Evolutionary conservation across 1,140 invertebrate species (phyloP), one percentile per base, ranked within the genome.

Genomic region (Trichonephila clavipes): DNA sequence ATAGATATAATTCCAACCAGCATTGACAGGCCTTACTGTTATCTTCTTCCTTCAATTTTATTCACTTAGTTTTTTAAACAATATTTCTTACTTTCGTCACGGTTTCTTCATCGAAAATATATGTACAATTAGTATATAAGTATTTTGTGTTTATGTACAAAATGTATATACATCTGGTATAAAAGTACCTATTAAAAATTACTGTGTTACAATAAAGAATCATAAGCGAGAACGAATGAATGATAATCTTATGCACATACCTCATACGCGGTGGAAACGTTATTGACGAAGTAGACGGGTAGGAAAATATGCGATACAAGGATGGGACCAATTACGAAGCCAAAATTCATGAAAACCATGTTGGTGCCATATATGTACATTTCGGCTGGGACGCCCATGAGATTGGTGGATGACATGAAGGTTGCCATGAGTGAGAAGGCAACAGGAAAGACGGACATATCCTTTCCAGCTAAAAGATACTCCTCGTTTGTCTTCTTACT

Each of bases 251-350:
- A 12, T 18, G 58, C 85, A 97, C 34, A 40, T 96, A 98, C 96
- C 97, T 99, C 98, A 95, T 98, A 99, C 82, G 97, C 98, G 16
- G 98, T 98, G 69, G 98, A 98, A 64, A 99, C 96, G 94, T 98
- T 96, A n/a, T 99, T 96, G 94, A 97, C 97, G 96, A 98, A 98
- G 95, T 98, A 99, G 0, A 99, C 97, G 0, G 98, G 98, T 86
- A 99, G 96, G 95, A 98, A 99, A 3, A 99, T 96, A 94, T 97
- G 97, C 6, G 98, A 97, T 0, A 98, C 97, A 12, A 98, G 96
- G 0, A 98, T 97, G 85, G 98, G 97, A 0, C 98, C 97, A 1
- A 99, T 5, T n/a, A 90, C n/a, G 24, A 82, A 66, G 16, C 40
- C 83, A 5, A 94, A 21, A 18, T 87, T 69, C 66, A 86, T 61